These are phyloP conservation scores for Perodicticus potto DNA, from an alignment of 2,797 vertebrate species.

Conservation along the genomic window DNA sequence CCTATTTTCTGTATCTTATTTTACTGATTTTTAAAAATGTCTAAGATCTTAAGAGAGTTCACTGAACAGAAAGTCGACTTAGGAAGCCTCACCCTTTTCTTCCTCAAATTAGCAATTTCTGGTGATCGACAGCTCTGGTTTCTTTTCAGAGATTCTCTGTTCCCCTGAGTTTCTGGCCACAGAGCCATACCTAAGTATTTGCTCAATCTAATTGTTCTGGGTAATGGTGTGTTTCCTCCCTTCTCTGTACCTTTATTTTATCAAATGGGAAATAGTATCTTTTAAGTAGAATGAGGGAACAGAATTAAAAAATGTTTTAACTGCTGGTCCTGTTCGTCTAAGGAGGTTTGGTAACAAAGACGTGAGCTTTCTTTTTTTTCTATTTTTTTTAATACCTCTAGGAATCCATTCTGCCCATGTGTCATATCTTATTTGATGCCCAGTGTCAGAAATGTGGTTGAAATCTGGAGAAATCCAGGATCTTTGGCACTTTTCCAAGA, in stretches of 20 bases:
- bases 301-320: neutral
- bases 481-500: conserved; percentile 69
- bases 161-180: neutral
- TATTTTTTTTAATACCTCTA: neutral
- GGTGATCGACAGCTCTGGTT: neutral
- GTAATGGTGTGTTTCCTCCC: neutral
- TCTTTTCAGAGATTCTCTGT: neutral
- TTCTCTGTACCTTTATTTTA: neutral
- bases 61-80: neutral
- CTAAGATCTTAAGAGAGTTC: neutral
- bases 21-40: neutral
- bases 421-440: conserved; percentile 69
- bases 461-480: conserved; percentile 61
- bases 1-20: neutral
- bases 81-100: neutral
- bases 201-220: neutral
- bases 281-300: conserved; percentile 14
- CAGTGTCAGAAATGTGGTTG: conserved; percentile 56
- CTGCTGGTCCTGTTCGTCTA: neutral
- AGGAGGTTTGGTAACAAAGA: neutral
- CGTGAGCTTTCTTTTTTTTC: neutral
- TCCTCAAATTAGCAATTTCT: neutral
- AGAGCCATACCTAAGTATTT: neutral
- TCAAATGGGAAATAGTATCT: neutral
- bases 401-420: conserved; percentile 44